Evolutionary conservation across 2,888 invertebrate species (phyloP).

Genomic region (Clunio marinus): DNA sequence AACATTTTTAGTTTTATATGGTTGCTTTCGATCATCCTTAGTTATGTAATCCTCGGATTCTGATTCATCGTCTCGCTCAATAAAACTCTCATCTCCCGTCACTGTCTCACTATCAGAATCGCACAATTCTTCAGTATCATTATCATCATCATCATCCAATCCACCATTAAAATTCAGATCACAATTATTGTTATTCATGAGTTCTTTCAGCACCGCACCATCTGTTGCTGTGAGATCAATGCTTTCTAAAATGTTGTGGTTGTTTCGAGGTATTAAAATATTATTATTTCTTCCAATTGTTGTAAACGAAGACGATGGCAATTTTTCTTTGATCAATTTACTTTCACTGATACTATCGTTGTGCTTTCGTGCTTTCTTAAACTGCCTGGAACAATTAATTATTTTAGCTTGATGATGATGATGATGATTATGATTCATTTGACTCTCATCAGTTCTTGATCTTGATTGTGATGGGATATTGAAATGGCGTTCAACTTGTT

Average conservation of each 20-base stretch:
- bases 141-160: background rate
- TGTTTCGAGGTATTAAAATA: constrained; percentile 30
- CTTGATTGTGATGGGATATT: constrained; percentile 23
- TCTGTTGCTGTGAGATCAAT: constrained; percentile 36
- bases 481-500: constrained; percentile 41
- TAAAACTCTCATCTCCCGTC: constrained; percentile 34
- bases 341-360: constrained; percentile 38
- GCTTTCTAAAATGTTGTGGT: constrained; percentile 25
- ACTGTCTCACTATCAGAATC: constrained; percentile 35
- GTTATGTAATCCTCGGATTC: background rate
- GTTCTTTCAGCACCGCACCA: constrained; percentile 18
- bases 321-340: constrained; percentile 45
- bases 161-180: constrained; percentile 15
- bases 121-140: background rate
- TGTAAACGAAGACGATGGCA: constrained; percentile 41
- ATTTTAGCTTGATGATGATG: constrained; percentile 20
- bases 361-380: constrained; percentile 40
- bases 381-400: constrained; percentile 19
- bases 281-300: constrained; percentile 29
- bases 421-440: background rate
- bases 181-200: constrained; percentile 35
- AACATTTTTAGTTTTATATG: background rate
- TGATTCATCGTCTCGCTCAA: constrained; percentile 21
- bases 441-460: constrained; percentile 40
- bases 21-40: background rate